These are phyloP conservation scores for Hucho hucho DNA, from an alignment of 2,113 vertebrate genomes.

Conservation along the genomic window DNA sequence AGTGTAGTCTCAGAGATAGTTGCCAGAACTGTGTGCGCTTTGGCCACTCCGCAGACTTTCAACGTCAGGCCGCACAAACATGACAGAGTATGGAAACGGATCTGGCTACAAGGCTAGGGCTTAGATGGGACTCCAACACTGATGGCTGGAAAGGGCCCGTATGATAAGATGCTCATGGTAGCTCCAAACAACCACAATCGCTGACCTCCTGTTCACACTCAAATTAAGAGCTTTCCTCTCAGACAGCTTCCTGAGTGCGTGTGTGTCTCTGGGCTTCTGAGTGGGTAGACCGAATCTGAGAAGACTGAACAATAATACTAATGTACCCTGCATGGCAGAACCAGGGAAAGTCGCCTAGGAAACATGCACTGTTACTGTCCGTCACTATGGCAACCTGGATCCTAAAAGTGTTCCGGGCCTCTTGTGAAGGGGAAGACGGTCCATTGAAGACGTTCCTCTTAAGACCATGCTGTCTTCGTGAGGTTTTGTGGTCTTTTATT, in stretches of 20 bases:
- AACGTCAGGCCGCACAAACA: too few relatives aligned
- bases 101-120: too few relatives aligned
- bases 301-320: conserved; percentile 36
- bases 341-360: conserved; percentile 56
- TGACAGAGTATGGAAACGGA: too few relatives aligned
- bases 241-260: background rate
- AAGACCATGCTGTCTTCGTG: background rate
- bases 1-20: too few relatives aligned
- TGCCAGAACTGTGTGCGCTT: too few relatives aligned
- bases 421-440: conserved; percentile 14
- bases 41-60: too few relatives aligned
- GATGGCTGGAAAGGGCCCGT: too few relatives aligned
- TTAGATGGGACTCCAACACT: too few relatives aligned
- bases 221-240: conserved; percentile 11
- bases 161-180: too few relatives aligned
- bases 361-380: conserved; percentile 56
- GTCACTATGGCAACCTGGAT: conserved; percentile 60
- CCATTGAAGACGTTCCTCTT: conserved; percentile 18
- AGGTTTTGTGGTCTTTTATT: conserved; percentile 1
- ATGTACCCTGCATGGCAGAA: conserved; percentile 24
- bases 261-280: background rate
- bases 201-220: background rate
- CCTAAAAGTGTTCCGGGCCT: conserved; percentile 38
- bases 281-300: background rate
- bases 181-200: too few relatives aligned